Evolutionary conservation across 2,888 invertebrate genomes (phyloP), one percentile per base, ranked within the genome.

Genomic region (Ectemnius continuus): DNA sequence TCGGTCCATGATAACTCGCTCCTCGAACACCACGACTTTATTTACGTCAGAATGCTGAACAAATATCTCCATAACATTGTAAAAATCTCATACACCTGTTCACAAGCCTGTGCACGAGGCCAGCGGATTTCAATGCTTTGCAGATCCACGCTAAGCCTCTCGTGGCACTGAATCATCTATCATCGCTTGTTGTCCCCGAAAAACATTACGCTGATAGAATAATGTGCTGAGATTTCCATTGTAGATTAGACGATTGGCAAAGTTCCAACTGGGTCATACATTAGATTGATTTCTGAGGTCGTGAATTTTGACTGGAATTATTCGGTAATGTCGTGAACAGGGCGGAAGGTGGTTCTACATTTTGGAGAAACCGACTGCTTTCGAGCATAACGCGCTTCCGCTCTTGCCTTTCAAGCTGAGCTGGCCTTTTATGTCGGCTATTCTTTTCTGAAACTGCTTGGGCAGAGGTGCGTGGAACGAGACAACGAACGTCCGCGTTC

Each of bases 191-290:
- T 65, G 75, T 59, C 28, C 28, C 28, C 14, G 26, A 26, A 23
- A 57, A 78, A 68, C 57, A 58, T 74, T 60, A 20, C 57, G 36
- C 11, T 56, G 67, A 58, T 61, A 61, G 61, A 61, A 69, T 77
- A 71, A 79, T 79, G 71, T 61, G 71, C 73, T 58, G n/a, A 4
- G 26, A 79, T 77, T 78, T 71, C 57, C 73, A 81, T 76, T 58
- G 61, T 60, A 75, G 76, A 75, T 61, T 46, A 57, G 62, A 36
- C 11, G 56, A 76, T 72, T 79, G 73, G 73, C 70, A 36, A 8
- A 18, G 8, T 18, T 68, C 81, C 79, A 79, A 81, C 73, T 70
- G 56, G 75, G 75, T 79, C 76, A 66, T 11, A 45, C 61, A 58
- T 70, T 52, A 61, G 56, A 76, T 69, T 67, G 66, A 63, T 66